Evolutionary conservation across 1,140 invertebrate species (phyloP).

Genomic region (Steinernema khuongi): DNA sequence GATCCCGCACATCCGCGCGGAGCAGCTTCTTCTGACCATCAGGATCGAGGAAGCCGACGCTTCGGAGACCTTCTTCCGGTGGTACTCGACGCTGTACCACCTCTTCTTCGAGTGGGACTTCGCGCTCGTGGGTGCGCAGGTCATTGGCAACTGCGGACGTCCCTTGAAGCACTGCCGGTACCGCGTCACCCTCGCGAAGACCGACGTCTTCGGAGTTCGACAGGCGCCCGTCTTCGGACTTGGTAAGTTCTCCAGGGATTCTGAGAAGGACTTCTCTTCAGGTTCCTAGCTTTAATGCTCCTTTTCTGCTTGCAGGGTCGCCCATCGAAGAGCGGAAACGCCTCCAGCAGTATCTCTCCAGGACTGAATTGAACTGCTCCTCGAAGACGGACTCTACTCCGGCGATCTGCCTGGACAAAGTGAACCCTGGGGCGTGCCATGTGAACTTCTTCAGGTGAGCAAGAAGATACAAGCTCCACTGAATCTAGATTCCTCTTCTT

Average conservation of each 20-base stretch:
- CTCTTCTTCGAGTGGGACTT: neutral
- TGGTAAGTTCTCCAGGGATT: neutral
- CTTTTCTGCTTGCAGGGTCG: slow-evolving; percentile 1
- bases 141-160: neutral
- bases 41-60: neutral
- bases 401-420: neutral
- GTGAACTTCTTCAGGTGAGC: neutral
- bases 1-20: neutral
- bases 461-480: neutral
- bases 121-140: neutral
- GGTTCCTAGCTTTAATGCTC: too few relatives aligned
- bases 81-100: neutral
- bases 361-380: neutral
- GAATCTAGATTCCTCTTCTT: neutral
- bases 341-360: neutral
- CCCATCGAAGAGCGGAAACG: slow-evolving; percentile 11
- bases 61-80: neutral
- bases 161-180: neutral
- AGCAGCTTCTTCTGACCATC: neutral
- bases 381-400: neutral
- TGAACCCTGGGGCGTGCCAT: neutral
- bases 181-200: neutral
- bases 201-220: slow-evolving; percentile 3
- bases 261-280: too few relatives aligned
- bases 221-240: neutral